Evolutionary conservation across 2,888 invertebrate species (phyloP), one percentile per base, ranked within the genome.

Genomic region (Crematogaster levior): DNA sequence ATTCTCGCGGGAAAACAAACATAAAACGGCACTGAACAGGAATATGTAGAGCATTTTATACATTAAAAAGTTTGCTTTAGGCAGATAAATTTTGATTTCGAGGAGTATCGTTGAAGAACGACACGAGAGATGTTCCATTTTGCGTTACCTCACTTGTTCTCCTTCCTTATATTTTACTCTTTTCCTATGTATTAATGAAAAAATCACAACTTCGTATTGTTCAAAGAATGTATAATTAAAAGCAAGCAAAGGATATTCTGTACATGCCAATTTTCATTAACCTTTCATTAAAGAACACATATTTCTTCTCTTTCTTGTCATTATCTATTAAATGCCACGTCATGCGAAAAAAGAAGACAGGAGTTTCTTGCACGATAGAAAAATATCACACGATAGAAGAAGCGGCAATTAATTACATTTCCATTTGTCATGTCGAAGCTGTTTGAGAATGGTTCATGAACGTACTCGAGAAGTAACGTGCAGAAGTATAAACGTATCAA

Each of bases 361-460:
- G 10, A 70, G 24, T 18, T 75, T 66, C 56, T 66, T 51, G 37
- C 24, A 3, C 18, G 10, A 24, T 30, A 12, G 18, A 72, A 70
- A 43, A 77, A 68, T 77, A 21, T 43, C 43, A 15, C 21, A 7
- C 12, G 21, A 30, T 43, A 12, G 30, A 70, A 77, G 40, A 79
- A 70, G 30, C 12, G 73, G 56, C 77, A 53, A 79, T 79, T 79
- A 72, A 79, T 79, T 79, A 79, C 56, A 70, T 56, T 68, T 70
- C 24, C 77, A 77, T 70, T 79, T 58, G 51, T 53, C 56, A 72
- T 24, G 72, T 70, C 56, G 40, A 34, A 10, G 24, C 61, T 15
- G 15, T 60, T 73, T 60, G 46, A 77, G 53, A 43, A 72, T 79
- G 75, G 63, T 61, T 74, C 68, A 75, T 75, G 43, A 66, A 68